Evolutionary conservation across 2,797 vertebrate genomes (phyloP), one percentile per base, ranked within the genome.

Genomic region (Kryptopterus vitreolus): DNA sequence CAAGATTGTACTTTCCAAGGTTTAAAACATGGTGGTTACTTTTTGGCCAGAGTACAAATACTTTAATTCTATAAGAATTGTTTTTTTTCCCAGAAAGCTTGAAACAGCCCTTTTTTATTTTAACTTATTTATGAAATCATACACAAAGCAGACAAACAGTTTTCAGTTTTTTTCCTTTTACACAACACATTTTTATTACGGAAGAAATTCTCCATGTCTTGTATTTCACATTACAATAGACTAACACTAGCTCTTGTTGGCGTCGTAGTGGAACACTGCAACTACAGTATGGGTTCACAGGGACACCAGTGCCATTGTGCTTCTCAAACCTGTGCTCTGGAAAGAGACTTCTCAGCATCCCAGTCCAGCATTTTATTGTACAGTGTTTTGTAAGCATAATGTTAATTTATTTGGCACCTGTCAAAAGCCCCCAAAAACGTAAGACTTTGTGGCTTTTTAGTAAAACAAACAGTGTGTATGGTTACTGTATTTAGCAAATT

Each of bases 311-410:
- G 77, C 15, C 81, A 75, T 86, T 86, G 85, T 86, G 85, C 85
- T 86, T 86, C 82, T 85, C 73, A 81, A 86, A 85, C 85, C 83
- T 82, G 85, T 86, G 85, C 79, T 78, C 77, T 80, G 81, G 81
- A 86, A 78, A 77, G 79, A 86, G 85, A 82, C 52, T 38, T 48
- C 65, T 33, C 29, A 71, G 70, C 55, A 66, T 85, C 81, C 74
- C 83, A 83, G 65, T 81, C 83, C 83, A 63, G 85, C 79, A 82
- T 83, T 85, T 85, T 80, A 80, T 58, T 77, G 66, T 78, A 71
- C 38, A n/a, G 72, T 85, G 72, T 83, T 71, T 81, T 86, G 79
- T 80, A 83, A 82, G 76, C 57, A 62, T 83, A 76, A 31, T 48
- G 59, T 29, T 38, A 73, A 73, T 65, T 50, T 7, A 18, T 50